Evolutionary conservation across 2,797 vertebrate species (phyloP).

Genomic region (Trematomus bernacchii): DNA sequence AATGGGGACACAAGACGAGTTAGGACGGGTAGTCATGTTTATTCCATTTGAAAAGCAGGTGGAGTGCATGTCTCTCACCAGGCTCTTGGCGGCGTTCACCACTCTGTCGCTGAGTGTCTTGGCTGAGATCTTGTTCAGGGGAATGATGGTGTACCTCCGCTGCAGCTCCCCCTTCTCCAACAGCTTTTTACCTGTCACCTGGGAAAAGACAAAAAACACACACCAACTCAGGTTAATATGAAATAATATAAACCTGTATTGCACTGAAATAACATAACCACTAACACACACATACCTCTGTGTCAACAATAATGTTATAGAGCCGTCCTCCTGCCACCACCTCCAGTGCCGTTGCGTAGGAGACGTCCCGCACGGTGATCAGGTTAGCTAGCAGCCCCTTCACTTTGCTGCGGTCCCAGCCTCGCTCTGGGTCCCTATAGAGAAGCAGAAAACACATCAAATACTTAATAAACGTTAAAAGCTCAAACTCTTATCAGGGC

Average conservation of each 20-base stretch:
- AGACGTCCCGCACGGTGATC: slow-evolving; percentile 88
- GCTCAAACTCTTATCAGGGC: not conserved
- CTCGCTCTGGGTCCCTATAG: slow-evolving; percentile 90
- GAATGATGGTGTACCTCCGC: slow-evolving; percentile 94
- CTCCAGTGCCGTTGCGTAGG: slow-evolving; percentile 92
- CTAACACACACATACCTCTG: slow-evolving; percentile 85
- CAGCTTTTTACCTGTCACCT: slow-evolving; percentile 96
- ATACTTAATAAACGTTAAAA: not conserved
- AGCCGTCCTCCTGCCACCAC: slow-evolving; percentile 93
- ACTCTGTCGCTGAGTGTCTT: slow-evolving; percentile 82
- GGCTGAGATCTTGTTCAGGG: slow-evolving; percentile 95
- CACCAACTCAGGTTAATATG: not conserved
- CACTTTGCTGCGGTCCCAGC: slow-evolving; percentile 89
- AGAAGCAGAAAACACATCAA: not conserved
- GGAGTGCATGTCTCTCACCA: slow-evolving; percentile 85
- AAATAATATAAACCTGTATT: not conserved
- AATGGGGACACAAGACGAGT: not conserved
- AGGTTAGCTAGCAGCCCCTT: slow-evolving; percentile 93
- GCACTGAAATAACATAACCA: not conserved
- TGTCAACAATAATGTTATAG: slow-evolving; percentile 95
- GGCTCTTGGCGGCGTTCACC: slow-evolving; percentile 86
- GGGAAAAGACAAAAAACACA: slow-evolving; percentile 6
- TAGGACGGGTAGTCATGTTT: not conserved
- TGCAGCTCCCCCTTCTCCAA: slow-evolving; percentile 94
- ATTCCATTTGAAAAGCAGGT: not conserved